These are phyloP conservation scores for Lepilemur septentrionalis DNA, from an alignment of 2,797 vertebrate species.

Conservation along the genomic window DNA sequence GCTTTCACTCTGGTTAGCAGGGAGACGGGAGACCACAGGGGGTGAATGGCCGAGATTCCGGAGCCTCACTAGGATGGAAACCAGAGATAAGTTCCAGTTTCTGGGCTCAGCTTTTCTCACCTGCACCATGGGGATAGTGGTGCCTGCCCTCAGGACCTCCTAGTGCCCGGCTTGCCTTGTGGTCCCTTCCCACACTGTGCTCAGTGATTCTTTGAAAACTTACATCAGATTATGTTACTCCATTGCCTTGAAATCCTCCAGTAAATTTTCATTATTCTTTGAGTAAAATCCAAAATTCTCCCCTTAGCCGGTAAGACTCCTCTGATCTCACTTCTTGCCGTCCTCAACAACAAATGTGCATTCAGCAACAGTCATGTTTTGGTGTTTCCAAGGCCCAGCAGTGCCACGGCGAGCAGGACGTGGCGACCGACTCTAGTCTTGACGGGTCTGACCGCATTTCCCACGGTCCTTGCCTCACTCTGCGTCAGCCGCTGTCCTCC, in stretches of 20 bases:
- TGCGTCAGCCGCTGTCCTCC: not conserved
- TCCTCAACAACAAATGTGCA: not conserved
- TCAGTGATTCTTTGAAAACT: not conserved
- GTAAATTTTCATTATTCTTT: not conserved
- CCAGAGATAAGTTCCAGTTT: not conserved
- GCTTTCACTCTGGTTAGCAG: not conserved
- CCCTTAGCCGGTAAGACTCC: not conserved
- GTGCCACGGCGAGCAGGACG: fast-evolving
- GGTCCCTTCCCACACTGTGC: not conserved
- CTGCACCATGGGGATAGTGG: fast-evolving
- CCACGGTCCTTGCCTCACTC: not conserved
- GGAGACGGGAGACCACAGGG: not conserved
- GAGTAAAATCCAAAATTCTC: not conserved
- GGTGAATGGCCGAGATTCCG: not conserved
- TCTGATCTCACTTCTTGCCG: not conserved
- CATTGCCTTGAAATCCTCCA: not conserved
- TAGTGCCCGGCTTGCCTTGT: too few species aligned
- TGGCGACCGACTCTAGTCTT: not conserved
- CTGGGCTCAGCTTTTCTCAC: not conserved
- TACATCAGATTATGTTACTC: not conserved
- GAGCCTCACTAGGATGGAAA: not conserved
- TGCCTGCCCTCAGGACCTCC: fast-evolving
- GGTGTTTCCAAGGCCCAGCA: not conserved
- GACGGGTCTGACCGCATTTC: fast-evolving
- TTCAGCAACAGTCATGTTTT: not conserved